phyloP scores from a whole-genome alignment of 2,888 invertebrate species.

The Matsumyia berberina region DNA sequence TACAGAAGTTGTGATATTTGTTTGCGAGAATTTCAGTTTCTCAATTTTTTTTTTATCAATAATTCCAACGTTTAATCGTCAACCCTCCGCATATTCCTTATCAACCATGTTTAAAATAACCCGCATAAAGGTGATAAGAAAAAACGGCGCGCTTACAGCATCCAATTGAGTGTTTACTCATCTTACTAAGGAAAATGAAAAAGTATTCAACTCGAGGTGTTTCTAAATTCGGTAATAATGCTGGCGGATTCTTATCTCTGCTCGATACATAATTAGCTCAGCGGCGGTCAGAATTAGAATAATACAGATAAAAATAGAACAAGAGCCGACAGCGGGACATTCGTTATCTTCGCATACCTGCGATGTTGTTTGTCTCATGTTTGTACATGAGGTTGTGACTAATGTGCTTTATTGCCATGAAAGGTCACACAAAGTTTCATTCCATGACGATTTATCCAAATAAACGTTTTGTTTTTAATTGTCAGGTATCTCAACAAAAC shows the following conservation, averaged over 20 bases:
- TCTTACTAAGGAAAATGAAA: slow-evolving; percentile 8
- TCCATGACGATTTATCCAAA: slow-evolving; percentile 40
- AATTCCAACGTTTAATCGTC: slow-evolving; percentile 5
- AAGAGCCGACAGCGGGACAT: neutral
- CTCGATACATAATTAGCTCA: slow-evolving; percentile 60
- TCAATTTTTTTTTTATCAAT: slow-evolving; percentile 5
- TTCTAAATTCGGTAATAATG: slow-evolving; percentile 44
- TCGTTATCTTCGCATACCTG: slow-evolving; percentile 47
- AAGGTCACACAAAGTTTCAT: slow-evolving; percentile 2
- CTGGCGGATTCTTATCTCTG: slow-evolving; percentile 46
- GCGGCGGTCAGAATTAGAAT: slow-evolving; percentile 52
- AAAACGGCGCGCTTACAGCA: slow-evolving; percentile 17
- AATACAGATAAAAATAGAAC: slow-evolving; percentile 56
- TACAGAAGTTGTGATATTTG: neutral
- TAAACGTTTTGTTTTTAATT: slow-evolving; percentile 9
- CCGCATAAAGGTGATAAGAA: slow-evolving; percentile 41
- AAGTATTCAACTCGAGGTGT: slow-evolving; percentile 19
- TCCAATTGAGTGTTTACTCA: slow-evolving; percentile 26
- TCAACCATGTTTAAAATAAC: slow-evolving; percentile 32
- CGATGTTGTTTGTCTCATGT: slow-evolving; percentile 31
- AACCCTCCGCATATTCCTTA: slow-evolving; percentile 42
- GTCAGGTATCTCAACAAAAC: slow-evolving; percentile 90
- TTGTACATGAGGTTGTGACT: slow-evolving; percentile 6
- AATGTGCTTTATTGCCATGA: neutral
- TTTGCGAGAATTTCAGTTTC: neutral